Evolutionary conservation across 2,888 invertebrate genomes (phyloP).

Genomic region (Ectobius pallidus): DNA sequence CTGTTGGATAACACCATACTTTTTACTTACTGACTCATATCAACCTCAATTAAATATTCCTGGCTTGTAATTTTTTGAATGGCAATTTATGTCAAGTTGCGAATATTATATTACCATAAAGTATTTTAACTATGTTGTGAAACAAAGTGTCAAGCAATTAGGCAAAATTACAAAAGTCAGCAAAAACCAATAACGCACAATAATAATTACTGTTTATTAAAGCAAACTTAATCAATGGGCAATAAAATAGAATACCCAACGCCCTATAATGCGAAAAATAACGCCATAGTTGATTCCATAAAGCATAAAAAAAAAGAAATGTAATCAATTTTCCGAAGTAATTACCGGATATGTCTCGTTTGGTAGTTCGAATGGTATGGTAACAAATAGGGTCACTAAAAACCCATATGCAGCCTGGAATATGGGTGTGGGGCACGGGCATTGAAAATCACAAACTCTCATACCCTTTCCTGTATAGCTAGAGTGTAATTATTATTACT

Average conservation of each 20-base stretch:
- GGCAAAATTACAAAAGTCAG: no score
- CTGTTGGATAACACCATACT: no score
- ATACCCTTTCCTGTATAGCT: neutral
- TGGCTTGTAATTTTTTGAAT: no score
- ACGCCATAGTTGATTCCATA: neutral
- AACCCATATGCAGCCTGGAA: constrained; percentile 4
- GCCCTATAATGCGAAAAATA: neutral
- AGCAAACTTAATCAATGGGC: no score
- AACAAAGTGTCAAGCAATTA: no score
- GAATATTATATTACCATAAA: no score
- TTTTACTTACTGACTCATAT: no score
- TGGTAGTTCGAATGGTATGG: neutral
- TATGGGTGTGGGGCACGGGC: neutral
- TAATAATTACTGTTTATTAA: no score
- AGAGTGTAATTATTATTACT: constrained; percentile 25
- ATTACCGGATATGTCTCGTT: neutral
- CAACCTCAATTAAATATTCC: no score
- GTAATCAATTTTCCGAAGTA: neutral
- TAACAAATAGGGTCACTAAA: constrained; percentile 25
- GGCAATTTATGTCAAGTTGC: no score
- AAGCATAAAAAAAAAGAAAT: neutral
- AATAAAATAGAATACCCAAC: neutral
- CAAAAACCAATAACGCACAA: no score
- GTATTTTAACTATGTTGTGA: no score
- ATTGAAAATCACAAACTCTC: constrained; percentile 23